Evolutionary conservation across 2,888 invertebrate genomes (phyloP).

Genomic region (Lithophane leautieri): DNA sequence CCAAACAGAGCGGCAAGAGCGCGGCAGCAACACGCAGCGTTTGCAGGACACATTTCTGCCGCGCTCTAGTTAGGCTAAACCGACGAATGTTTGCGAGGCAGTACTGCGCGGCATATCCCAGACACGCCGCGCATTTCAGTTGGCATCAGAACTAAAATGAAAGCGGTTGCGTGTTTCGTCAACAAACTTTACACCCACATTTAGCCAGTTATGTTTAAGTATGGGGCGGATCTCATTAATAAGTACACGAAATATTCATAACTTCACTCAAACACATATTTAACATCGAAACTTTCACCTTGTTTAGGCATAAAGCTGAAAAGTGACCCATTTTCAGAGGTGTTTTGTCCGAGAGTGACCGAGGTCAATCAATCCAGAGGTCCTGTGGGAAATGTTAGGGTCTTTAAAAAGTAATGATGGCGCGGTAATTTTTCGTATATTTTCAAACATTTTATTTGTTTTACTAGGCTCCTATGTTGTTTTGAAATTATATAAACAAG

Average conservation of each 20-base stretch:
- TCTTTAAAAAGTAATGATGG: constrained; percentile 25
- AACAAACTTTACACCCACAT: neutral
- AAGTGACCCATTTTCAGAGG: constrained; percentile 3
- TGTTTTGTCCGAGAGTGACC: neutral
- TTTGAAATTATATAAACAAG: too few species aligned
- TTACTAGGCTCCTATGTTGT: neutral
- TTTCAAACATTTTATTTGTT: constrained; percentile 25
- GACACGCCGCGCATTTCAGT: too few species aligned
- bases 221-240: neutral
- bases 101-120: too few species aligned
- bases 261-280: neutral
- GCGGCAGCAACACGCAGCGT: too few species aligned
- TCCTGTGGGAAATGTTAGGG: constrained; percentile 43
- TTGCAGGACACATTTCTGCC: too few species aligned
- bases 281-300: neutral
- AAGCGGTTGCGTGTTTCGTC: too few species aligned
- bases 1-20: too few species aligned
- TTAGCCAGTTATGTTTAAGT: neutral
- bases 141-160: too few species aligned
- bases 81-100: too few species aligned
- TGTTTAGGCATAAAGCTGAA: neutral
- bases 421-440: too few species aligned
- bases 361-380: neutral
- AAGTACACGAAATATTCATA: neutral
- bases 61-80: too few species aligned